Evolutionary conservation across 2,797 vertebrate species (phyloP).

Genomic region (Choloepus didactylus): DNA sequence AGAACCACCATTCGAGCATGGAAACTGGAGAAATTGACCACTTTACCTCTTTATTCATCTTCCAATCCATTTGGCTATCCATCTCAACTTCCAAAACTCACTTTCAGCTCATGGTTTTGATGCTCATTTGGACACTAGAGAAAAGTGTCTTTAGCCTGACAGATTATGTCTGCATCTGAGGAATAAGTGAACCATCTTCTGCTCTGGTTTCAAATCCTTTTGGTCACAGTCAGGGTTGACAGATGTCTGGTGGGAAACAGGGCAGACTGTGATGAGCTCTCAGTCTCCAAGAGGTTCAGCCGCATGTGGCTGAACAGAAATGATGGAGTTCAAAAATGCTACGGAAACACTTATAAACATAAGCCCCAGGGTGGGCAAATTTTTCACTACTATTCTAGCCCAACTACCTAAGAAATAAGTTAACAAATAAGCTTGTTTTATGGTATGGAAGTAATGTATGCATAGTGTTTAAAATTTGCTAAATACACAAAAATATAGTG

Average conservation of each 20-base stretch:
- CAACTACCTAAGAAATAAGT: background rate
- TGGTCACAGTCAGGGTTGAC: background rate
- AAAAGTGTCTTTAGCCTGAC: background rate
- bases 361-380: background rate
- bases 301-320: background rate
- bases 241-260: background rate
- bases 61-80: background rate
- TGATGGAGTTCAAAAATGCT: background rate
- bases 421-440: background rate
- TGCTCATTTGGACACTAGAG: background rate
- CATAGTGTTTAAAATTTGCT: background rate
- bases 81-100: background rate
- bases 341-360: background rate
- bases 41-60: background rate
- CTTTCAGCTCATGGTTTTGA: background rate
- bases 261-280: background rate
- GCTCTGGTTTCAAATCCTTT: background rate
- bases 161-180: background rate
- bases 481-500: conserved; percentile 11
- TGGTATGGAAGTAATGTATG: background rate
- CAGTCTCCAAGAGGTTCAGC: background rate
- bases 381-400: background rate
- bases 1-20: background rate
- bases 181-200: background rate
- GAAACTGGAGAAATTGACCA: background rate